Evolutionary conservation across 2,888 invertebrate species (phyloP), one percentile per base, ranked within the genome.

Genomic region (Biston betularia): DNA sequence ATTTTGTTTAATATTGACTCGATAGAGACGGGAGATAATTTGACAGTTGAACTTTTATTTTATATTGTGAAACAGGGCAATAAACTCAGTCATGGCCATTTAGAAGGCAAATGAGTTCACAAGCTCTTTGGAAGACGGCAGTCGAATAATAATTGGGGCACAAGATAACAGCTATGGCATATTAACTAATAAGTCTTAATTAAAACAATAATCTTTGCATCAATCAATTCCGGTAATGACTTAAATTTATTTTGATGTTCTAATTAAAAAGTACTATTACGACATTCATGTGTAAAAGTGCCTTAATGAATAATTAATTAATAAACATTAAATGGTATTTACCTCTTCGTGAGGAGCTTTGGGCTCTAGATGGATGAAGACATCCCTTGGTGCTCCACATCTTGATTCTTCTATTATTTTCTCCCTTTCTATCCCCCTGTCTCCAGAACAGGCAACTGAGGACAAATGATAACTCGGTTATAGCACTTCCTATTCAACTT

Each of bases 351-450:
- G 87, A 7, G 88, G 84, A 33, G 83, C 84, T 66, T 82, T 81
- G 1, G 85, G 82, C 15, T 85, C 84, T 48, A 93, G 77, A 60
- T 85, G 83, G 12, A 89, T 80, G 79, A 92, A 93, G 38, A 89
- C 89, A 42, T 92, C 92, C 74, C 88, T 89, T 7, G 93, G 93
- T 11, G 82, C 84, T 11, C 92, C 92, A 65, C 93, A 93, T 69
- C 82, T 86, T 12, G 93, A 87, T 62, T 90, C 83, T 63, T 89
- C 83, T 46, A 93, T 89, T 34, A 91, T 79, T 65, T 84, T 83
- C 65, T 85, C 86, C 33, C 91, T 79, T 54, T 83, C 78, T 6
- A 76, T 77, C 53, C 87, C 84, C 64, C 82, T 82, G 11, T 85
- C 85, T 68, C 80, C 77, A 34, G 84, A 83, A 74, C 92, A 93